A percentile compares a stretch with the other conserved stretches of the same genome.
Evolutionary conservation across 2,888 invertebrate genomes (phyloP).

Genomic region (Erebia epiphron): DNA sequence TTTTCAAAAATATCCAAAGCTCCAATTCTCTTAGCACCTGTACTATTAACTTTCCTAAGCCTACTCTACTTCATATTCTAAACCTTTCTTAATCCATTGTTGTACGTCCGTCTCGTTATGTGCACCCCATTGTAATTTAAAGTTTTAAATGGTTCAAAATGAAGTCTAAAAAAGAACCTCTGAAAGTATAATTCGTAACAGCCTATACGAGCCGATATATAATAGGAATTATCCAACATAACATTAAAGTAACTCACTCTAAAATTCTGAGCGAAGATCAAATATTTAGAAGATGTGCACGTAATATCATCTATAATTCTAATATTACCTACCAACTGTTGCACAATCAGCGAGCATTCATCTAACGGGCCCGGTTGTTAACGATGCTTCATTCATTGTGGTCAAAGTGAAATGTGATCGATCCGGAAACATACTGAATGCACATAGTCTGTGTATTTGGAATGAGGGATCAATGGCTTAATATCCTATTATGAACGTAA

Average conservation of each 20-base stretch:
- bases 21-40: too few species aligned
- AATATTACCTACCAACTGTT: conserved; percentile 52
- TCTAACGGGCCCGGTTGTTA: conserved; percentile 53
- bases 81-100: too few species aligned
- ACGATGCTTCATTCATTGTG: conserved; percentile 51
- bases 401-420: conserved; percentile 52
- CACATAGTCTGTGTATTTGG: conserved; percentile 19
- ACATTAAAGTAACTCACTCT: too few species aligned
- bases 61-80: too few species aligned
- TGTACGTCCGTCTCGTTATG: too few species aligned
- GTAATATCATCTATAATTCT: conserved; percentile 59
- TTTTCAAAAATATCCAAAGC: too few species aligned
- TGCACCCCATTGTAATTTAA: too few species aligned
- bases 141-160: too few species aligned
- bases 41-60: too few species aligned
- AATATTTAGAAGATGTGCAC: conserved; percentile 39
- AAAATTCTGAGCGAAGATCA: conserved; percentile 22
- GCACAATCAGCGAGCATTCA: conserved; percentile 59
- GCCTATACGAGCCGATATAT: too few species aligned
- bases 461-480: conserved; percentile 13
- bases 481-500: conserved; percentile 7
- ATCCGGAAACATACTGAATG: conserved; percentile 40
- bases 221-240: background rate
- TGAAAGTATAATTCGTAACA: too few species aligned
- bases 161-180: too few species aligned